Evolutionary conservation across 2,797 vertebrate species (phyloP), one percentile per base, ranked within the genome.

Genomic region (Taeniopygia guttata): DNA sequence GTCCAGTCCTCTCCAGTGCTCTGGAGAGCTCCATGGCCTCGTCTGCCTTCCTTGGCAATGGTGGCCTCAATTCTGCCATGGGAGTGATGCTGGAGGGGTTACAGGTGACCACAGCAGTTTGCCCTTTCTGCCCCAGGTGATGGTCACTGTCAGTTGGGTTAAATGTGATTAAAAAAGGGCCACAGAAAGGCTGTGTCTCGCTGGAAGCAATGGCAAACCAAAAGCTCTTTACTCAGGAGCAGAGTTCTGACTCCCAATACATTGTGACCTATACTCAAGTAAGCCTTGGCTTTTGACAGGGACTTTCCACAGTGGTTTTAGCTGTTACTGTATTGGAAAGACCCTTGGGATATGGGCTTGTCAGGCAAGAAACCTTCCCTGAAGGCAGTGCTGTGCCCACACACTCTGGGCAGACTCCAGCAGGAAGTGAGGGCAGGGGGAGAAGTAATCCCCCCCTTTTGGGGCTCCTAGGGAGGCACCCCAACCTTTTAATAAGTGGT

Each of bases 211-310:
- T 0, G 0, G 56, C 21, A 83, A 84, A 79, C 22, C 67, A 72
- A 81, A 84, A 54, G 46, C 4, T 46, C 81, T 77, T 60, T 56
- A 42, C 32, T 69, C 56, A 78, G 51, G 32, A 68, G 32, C 5
- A 89, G 67, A 87, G 64, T 32, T 72, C 38, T 49, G 40, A 92
- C 38, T 62, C 67, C 36, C 59, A 69, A 13, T 60, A 56, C 0
- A 0, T 54, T 70, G 67, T 83, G 93, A 92, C 72, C 84, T 84
- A 84, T 34, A 76, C 32, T 89, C 67, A 94, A 25, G 25, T 11
- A 67, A 90, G 62, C 18, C 42, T 23, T 95, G 90, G 92, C 93
- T 89, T 76, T 46, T 77, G 90, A 93, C 94, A 96, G 95, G 93
- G 93, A 93, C 84, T 95, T 95, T 94, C 93, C 86, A 63, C 59